Evolutionary conservation across 2,113 vertebrate species (phyloP).

Genomic region (Podilymbus podiceps): DNA sequence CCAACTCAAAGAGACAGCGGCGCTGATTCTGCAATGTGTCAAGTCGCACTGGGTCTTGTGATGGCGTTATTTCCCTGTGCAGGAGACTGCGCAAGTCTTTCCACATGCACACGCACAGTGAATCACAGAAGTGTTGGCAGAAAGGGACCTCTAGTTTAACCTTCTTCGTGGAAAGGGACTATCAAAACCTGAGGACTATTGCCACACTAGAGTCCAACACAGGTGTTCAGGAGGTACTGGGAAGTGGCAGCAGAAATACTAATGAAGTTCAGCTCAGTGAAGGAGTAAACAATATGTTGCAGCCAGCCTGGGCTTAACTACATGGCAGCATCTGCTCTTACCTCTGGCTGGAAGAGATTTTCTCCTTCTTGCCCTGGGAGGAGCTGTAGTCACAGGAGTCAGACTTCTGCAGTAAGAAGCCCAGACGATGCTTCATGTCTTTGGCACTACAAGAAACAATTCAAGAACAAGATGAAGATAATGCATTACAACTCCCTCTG

Average conservation of each 20-base stretch:
- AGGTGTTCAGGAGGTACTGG: not conserved
- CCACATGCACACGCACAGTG: no score
- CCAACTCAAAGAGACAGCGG: not conserved
- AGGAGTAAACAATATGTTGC: not conserved
- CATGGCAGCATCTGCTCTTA: constrained; percentile 48
- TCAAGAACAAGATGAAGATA: not conserved
- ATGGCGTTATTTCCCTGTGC: accelerated
- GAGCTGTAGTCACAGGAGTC: constrained; percentile 80
- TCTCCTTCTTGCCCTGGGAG: constrained; percentile 77
- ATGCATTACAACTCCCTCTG: not conserved
- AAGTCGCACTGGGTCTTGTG: not conserved
- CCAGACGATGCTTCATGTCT: constrained; percentile 93
- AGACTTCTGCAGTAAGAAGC: constrained; percentile 88
- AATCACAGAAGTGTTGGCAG: not conserved
- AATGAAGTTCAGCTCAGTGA: not conserved
- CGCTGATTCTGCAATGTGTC: not conserved
- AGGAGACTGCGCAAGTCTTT: not conserved
- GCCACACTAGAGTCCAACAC: not conserved
- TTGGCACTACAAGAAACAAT: constrained; percentile 81
- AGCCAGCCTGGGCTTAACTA: not conserved
- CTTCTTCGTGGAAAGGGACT: not conserved
- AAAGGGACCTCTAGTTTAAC: not conserved
- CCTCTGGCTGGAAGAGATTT: constrained; percentile 76
- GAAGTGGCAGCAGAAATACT: not conserved
- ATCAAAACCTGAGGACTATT: not conserved